These are phyloP conservation scores for Augiades crinisus DNA, from an alignment of 2,888 invertebrate genomes.

Conservation along the genomic window DNA sequence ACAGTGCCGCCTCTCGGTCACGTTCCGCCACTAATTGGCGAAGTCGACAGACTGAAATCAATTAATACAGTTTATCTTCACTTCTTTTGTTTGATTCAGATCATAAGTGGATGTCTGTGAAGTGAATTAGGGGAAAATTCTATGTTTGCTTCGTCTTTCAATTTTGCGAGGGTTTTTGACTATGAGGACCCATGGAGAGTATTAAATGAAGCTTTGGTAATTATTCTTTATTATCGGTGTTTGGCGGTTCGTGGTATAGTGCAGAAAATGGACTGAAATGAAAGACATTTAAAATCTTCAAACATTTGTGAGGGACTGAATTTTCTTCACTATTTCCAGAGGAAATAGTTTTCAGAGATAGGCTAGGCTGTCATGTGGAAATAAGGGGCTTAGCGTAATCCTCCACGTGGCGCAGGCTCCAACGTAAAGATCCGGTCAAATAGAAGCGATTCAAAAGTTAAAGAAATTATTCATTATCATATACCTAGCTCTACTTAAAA, in stretches of 20 bases:
- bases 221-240: neutral
- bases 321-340: slow-evolving; percentile 26
- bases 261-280: neutral
- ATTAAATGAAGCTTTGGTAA: too few species aligned
- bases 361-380: slow-evolving; percentile 45
- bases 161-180: too few species aligned
- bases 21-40: slow-evolving; percentile 2
- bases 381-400: slow-evolving; percentile 50
- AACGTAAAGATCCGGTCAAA: neutral
- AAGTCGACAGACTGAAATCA: neutral
- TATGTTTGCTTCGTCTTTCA: too few species aligned
- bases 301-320: neutral
- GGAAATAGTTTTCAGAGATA: slow-evolving; percentile 54
- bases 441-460: too few species aligned
- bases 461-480: too few species aligned
- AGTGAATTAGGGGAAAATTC: too few species aligned
- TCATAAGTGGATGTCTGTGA: neutral
- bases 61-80: slow-evolving; percentile 1
- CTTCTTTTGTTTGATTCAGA: neutral
- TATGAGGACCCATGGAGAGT: too few species aligned
- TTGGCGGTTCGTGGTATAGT: neutral
- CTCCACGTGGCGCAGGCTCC: slow-evolving; percentile 9
- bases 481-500: too few species aligned
- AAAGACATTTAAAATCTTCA: slow-evolving; percentile 4
- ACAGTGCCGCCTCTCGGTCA: neutral